Base-by-base conservation (phyloP, 2,113 vertebrate genomes). In the Peucedramus taeniatus region DNA sequence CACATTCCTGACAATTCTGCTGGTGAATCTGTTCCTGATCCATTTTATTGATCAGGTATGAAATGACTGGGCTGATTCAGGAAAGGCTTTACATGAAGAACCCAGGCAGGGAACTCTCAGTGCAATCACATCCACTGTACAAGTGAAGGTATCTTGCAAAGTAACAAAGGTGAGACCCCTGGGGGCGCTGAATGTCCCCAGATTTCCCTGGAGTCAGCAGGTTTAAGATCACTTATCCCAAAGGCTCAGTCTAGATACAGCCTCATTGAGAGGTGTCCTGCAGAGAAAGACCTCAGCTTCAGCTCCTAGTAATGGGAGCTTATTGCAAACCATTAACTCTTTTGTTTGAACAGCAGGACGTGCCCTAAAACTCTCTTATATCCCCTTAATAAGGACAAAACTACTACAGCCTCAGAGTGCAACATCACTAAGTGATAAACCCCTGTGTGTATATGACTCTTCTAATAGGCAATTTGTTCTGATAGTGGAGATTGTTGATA, bases 361-460 rank as follows among this genome's bases (percentile, higher is more conserved):
- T 93, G 47, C 64, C 69, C 56, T 94, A 63, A 90, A 93, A 71
- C 56, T 80, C 81, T 1, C 1, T 77, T 95, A 54, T n/a, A 78
- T 51, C 39, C 79, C 15, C 24, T 89, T 90, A 89, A 92, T 77
- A 93, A 90, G 60, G 68, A 47, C 17, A 77, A 83, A 87, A 65
- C 1, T 5, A 3, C 64, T 66, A 10, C 33, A 75, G 39, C 27
- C 72, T 78, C 23, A 7, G 51, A 87, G 21, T 57, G 51, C 20
- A 63, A 42, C 30, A n/a, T 61, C 71, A 81, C 33, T 22, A 74
- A 66, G 56, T 31, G 64, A 47, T 89, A 92, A 81, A 92, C 50
- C 22, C 37, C 21, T 45, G 53, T 56, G 35, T 61, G 15, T 39
- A 6, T 59, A 30, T 42, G 70, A 22, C 54, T 81, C 23, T 49